Base-by-base conservation (phyloP, 2,797 vertebrate species). In the Thunnus albacares region DNA sequence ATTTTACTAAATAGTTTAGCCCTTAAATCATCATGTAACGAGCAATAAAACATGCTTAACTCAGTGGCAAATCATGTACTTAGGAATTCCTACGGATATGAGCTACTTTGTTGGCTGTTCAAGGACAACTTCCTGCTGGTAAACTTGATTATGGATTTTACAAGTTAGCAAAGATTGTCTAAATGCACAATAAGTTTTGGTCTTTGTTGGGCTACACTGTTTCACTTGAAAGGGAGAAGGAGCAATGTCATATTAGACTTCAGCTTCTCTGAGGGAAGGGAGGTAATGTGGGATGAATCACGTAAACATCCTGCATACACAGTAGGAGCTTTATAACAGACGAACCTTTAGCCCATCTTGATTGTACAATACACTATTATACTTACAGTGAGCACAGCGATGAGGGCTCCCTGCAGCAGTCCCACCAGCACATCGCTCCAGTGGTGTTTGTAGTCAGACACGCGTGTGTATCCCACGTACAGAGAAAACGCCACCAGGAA, bases 361-460 rank as follows among this genome's bases (percentile, higher is more conserved):
- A 51, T 20, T 8, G 7, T 8, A 18, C 17, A 20, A 18, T 6
- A 18, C 47, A 7, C 6, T 5, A 38, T 17, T 0, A 2, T 20
- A 92, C 97, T 97, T 93, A 99, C 98, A 0, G 93, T 97, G 76
- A 99, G 95, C 62, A 96, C 33, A 0, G 98, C 98, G 4, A 99
- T 95, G 58, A 99, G 94, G 0, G 97, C 96, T 4, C 98, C 98
- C 91, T 99, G 98, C 87, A 99, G 93, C 62, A 99, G 94, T 26
- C 98, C 98, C 4, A 95, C 95, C 66, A 99, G 75, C 1, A 99
- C 98, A 0, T 99, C 98, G 0, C 97, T 98, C 96, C 96, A 98
- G 95, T 99, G 97, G 89, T 99, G 98, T 55, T 98, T 98, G 94
- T 97, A 96, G 94, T 99, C 98, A 0, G 97, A 97, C 22, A 99